Evolutionary conservation across 2,113 vertebrate genomes (phyloP).

Genomic region (Rhinoptilus africanus): DNA sequence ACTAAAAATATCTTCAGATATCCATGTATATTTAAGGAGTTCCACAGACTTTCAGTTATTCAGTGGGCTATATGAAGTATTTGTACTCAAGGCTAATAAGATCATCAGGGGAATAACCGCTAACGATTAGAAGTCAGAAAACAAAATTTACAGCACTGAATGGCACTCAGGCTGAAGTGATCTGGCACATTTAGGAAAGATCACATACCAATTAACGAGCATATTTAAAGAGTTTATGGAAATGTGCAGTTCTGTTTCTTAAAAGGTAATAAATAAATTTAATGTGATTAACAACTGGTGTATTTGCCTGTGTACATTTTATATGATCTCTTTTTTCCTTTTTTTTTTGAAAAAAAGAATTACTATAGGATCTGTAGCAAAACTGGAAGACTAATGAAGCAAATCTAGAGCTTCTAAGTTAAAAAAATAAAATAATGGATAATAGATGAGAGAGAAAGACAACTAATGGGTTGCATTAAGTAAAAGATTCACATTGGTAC

Average conservation of each 20-base stretch:
- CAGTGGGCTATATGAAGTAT: not conserved
- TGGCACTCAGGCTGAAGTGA: not conserved
- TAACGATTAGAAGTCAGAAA: slow-evolving; percentile 19
- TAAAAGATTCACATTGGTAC: not conserved
- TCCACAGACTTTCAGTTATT: not conserved
- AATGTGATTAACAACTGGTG: not conserved
- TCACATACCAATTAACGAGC: slow-evolving; percentile 3
- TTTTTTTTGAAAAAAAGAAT: not conserved
- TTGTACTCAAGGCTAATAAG: slow-evolving; percentile 17
- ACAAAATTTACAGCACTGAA: not conserved
- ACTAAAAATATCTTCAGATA: not conserved
- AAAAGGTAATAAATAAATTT: not conserved
- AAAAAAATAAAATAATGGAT: not conserved
- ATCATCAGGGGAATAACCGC: slow-evolving; percentile 21
- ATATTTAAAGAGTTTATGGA: slow-evolving; percentile 4
- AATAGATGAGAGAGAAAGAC: not conserved
- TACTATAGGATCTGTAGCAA: not conserved
- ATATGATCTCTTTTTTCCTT: not conserved
- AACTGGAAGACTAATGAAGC: not conserved
- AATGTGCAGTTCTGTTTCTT: not conserved
- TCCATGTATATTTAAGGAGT: not conserved
- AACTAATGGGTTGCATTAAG: not conserved
- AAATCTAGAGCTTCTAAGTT: not conserved
- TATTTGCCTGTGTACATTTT: not conserved
- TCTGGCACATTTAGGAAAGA: not conserved